Percentiles rank a stretch among this genome's conserved stretches.
Conservation (phyloP, 2,113 vertebrate species). For the Nerophis ophidion region DNA sequence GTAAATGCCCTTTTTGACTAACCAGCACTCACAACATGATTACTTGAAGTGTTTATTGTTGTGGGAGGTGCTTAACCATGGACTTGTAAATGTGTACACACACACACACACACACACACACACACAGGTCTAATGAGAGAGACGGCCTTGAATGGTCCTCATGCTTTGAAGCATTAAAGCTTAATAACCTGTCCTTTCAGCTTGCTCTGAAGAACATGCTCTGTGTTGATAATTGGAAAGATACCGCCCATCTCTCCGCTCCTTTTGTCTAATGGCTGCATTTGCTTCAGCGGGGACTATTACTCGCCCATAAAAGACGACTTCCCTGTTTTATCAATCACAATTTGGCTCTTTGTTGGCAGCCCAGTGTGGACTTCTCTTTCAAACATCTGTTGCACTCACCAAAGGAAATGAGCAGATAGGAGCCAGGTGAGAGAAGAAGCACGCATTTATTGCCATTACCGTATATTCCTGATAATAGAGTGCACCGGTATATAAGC, state of each 20-base stretch:
- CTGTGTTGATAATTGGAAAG: slow-evolving; percentile 65
- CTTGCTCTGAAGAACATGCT: slow-evolving; percentile 56
- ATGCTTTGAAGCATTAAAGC: slow-evolving; percentile 66
- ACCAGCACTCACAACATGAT: slow-evolving; percentile 52
- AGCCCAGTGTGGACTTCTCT: slow-evolving; percentile 19
- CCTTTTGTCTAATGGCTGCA: slow-evolving; percentile 55
- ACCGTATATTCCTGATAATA: no score
- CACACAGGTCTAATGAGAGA: slow-evolving; percentile 53
- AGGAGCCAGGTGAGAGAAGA: no score
- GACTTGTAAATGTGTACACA: background rate
- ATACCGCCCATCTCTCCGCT: slow-evolving; percentile 54
- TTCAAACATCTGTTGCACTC: slow-evolving; percentile 15
- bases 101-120: background rate
- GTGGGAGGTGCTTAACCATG: slow-evolving; percentile 48
- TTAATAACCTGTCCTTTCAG: slow-evolving; percentile 69
- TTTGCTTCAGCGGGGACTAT: slow-evolving; percentile 44
- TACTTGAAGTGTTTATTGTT: slow-evolving; percentile 59
- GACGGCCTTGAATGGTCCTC: slow-evolving; percentile 63
- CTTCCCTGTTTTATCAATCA: slow-evolving; percentile 23
- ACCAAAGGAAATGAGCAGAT: slow-evolving; percentile 8
- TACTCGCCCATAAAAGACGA: slow-evolving; percentile 53
- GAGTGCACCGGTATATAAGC: no score
- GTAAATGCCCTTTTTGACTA: slow-evolving; percentile 53
- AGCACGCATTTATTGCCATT: slow-evolving; percentile 8
- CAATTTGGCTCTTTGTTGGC: slow-evolving; percentile 31